A percentile compares a stretch with the other conserved stretches of the same genome.
Conservation (phyloP, 2,113 vertebrate species). For the Pseudopodoces humilis region DNA sequence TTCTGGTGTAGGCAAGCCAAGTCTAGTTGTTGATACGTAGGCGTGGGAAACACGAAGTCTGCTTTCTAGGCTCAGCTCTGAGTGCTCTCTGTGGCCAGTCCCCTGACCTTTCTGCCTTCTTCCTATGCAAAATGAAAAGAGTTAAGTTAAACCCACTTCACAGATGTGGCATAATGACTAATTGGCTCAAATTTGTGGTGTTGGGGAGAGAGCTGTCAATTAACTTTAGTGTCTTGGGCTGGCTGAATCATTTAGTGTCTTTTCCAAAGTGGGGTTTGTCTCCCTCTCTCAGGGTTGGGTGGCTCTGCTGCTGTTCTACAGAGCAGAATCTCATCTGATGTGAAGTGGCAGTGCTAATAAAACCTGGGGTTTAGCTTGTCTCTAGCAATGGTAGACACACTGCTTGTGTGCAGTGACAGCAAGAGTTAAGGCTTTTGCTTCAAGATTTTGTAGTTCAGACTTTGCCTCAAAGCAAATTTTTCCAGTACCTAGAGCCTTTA, state of each 20-base stretch:
- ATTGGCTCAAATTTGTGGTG: slow-evolving; percentile 33
- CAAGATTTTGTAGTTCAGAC: not conserved
- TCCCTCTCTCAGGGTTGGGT: not conserved
- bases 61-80: slow-evolving; percentile 63
- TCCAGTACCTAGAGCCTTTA: not conserved
- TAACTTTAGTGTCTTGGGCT: not conserved
- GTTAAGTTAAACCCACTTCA: slow-evolving; percentile 6
- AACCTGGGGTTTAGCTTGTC: not conserved
- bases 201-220: not conserved
- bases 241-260: not conserved
- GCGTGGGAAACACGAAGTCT: slow-evolving; percentile 54
- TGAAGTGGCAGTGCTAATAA: not conserved
- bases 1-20: slow-evolving; percentile 57
- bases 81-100: slow-evolving; percentile 39
- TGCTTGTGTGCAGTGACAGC: accelerated
- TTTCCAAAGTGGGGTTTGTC: not conserved
- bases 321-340: not conserved
- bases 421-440: not conserved
- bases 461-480: not conserved
- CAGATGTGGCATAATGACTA: slow-evolving; percentile 27
- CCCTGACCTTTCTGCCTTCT: slow-evolving; percentile 29
- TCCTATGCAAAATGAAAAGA: slow-evolving; percentile 31
- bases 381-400: not conserved
- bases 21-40: slow-evolving; percentile 50
- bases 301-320: not conserved